Evolutionary conservation across 2,888 invertebrate species (phyloP).

Genomic region (Pseudanteris insignis): DNA sequence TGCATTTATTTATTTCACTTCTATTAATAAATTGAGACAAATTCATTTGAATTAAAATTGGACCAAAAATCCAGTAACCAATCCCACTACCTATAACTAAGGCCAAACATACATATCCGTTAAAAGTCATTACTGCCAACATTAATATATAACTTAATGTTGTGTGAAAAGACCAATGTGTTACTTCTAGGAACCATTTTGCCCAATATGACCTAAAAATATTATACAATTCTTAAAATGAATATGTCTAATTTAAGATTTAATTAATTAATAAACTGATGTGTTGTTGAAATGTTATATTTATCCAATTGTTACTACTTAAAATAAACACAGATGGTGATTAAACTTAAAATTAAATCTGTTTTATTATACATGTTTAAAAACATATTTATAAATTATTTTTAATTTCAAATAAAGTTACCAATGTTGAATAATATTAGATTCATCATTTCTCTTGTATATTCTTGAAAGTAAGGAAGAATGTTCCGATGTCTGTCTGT

Average conservation of each 20-base stretch:
- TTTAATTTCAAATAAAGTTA: no score
- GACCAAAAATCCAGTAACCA: slow-evolving; percentile 71
- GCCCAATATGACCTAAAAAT: slow-evolving; percentile 53
- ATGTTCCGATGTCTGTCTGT: slow-evolving; percentile 65
- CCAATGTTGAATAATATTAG: no score
- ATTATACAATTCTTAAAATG: no score
- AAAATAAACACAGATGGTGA: no score
- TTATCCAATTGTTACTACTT: no score
- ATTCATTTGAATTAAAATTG: slow-evolving; percentile 68
- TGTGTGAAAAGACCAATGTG: slow-evolving; percentile 70
- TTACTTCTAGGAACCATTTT: slow-evolving; percentile 66
- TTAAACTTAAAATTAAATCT: no score
- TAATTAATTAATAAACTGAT: no score
- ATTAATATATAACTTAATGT: slow-evolving; percentile 76
- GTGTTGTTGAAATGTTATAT: no score
- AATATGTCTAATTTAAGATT: no score
- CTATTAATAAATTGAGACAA: slow-evolving; percentile 66
- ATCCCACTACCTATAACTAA: slow-evolving; percentile 73
- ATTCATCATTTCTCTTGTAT: slow-evolving; percentile 44
- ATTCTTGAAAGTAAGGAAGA: slow-evolving; percentile 64
- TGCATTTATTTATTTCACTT: slow-evolving; percentile 50
- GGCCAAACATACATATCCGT: slow-evolving; percentile 74
- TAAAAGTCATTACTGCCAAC: slow-evolving; percentile 79
- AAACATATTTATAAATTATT: no score
- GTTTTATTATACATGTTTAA: no score